A percentile compares a stretch with the other conserved stretches of the same genome.
phyloP scores from a whole-genome alignment of 2,797 vertebrate species.

The Ambastaia sidthimunki region DNA sequence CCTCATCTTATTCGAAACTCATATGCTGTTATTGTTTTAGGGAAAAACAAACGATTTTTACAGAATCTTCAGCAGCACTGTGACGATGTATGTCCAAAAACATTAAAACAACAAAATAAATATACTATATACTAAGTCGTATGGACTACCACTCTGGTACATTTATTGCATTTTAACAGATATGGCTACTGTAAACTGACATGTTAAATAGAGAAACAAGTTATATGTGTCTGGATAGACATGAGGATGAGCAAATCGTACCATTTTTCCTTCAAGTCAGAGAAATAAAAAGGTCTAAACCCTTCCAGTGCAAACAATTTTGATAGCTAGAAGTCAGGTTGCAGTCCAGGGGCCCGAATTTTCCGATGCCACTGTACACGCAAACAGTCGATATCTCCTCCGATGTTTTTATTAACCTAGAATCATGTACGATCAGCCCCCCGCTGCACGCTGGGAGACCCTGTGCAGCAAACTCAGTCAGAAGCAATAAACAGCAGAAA shows the following conservation, averaged over 20 bases:
- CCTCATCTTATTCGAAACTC: neutral
- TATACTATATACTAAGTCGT: too few relatives aligned
- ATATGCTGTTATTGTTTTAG: neutral
- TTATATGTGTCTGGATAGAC: neutral
- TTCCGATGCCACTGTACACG: neutral
- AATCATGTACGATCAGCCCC: conserved; percentile 25
- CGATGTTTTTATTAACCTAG: conserved; percentile 18
- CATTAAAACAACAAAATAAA: too few relatives aligned
- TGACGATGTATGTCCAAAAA: too few relatives aligned
- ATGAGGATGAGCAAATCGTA: neutral
- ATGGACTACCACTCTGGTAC: too few relatives aligned
- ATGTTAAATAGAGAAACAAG: neutral
- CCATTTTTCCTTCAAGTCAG: too few relatives aligned
- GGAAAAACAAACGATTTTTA: too few relatives aligned
- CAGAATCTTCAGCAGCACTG: too few relatives aligned
- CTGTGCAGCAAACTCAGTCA: conserved; percentile 4
- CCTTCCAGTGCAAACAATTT: neutral
- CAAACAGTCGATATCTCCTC: conserved; percentile 44
- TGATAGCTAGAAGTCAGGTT: conserved; percentile 33
- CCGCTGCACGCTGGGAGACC: neutral
- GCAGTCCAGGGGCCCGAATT: conserved; percentile 15
- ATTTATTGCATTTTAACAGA: too few relatives aligned
- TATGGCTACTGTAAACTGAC: too few relatives aligned
- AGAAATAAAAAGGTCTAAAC: neutral
- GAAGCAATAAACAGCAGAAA: conserved; percentile 35